A percentile compares a stretch with the other conserved stretches of the same genome.
Conservation (phyloP, 1,140 invertebrate genomes). For the Prorops nasuta region DNA sequence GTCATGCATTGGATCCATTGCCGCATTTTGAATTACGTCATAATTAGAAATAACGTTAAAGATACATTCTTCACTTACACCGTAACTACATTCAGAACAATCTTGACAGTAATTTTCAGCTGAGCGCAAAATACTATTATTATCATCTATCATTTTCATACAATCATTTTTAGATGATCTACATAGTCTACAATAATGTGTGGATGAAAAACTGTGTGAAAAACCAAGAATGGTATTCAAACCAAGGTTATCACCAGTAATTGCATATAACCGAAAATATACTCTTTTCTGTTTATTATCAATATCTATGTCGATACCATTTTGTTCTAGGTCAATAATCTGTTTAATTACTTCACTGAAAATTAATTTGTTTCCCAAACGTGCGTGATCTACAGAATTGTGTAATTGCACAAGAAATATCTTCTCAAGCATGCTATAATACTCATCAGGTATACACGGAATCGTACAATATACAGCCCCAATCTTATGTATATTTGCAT, state of each 20-base stretch:
- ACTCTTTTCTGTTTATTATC: not conserved
- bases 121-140: too few species aligned
- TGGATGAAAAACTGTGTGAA: not conserved
- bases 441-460: not conserved
- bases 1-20: conserved; percentile 5
- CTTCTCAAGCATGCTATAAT: conserved; percentile 6
- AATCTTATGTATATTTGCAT: not conserved
- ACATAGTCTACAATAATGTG: conserved; percentile 5
- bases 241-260: conserved; percentile 7
- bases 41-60: conserved; percentile 5
- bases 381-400: conserved; percentile 16
- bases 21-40: conserved; percentile 5
- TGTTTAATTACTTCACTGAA: conserved; percentile 1
- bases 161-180: too few species aligned
- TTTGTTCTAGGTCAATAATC: not conserved
- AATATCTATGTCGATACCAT: conserved; percentile 3
- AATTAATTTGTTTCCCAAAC: conserved; percentile 1
- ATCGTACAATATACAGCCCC: not conserved
- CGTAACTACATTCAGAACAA: too few species aligned
- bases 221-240: conserved; percentile 3
- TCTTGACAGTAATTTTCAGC: too few species aligned
- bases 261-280: not conserved
- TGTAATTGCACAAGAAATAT: conserved; percentile 20
- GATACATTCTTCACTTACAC: too few species aligned
- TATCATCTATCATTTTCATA: too few species aligned